Base-by-base conservation (phyloP, 2,888 invertebrate genomes). In the Nowickia ferox region DNA sequence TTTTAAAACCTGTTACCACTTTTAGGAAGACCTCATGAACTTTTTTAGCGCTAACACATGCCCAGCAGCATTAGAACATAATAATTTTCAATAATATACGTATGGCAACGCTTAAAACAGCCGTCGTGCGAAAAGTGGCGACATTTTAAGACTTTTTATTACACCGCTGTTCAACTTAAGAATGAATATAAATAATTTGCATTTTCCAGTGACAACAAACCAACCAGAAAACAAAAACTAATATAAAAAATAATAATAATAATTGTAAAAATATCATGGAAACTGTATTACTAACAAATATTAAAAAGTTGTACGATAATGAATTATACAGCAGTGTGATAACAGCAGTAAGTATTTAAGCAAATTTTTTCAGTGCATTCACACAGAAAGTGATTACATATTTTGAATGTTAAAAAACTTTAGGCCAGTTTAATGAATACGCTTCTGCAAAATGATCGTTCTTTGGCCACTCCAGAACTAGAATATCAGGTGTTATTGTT, bases 251-350 rank as follows among this genome's bases (percentile, higher is more conserved):
- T 48, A 74, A 44, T 30, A 53, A 68, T 30, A 30, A 30, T 4
- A 30, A 30, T 30, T 30, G 30, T 30, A 30, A 6, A 30, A 30
- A 66, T 59, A 81, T 61, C 53, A 94, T 92, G 92, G 95, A 95
- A 94, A 94, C 94, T 76, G 93, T 93, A 55, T 91, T 95, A 72
- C 94, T 95, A 88, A 95, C 96, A 77, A 95, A 96, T 90, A 93
- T 97, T 8, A 95, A 96, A 88, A 93, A 94, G 55, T 93, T 97
- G 38, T 96, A 95, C 90, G 96, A 96, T 82, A 94, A 95, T 88
- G 94, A 96, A 88, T 93, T 97, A 2, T 95, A 96, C 90, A 95
- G 95, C 11, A 96, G 96, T 92, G 95, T 96, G 17, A 94, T 95
- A 68, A 93, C 94, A 88, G 92, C 96, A 91, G 96, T 96, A 94